Percentiles rank a stretch among this genome's conserved stretches.
phyloP scores from a whole-genome alignment of 2,888 invertebrate species.

The Campoplex capitator region DNA sequence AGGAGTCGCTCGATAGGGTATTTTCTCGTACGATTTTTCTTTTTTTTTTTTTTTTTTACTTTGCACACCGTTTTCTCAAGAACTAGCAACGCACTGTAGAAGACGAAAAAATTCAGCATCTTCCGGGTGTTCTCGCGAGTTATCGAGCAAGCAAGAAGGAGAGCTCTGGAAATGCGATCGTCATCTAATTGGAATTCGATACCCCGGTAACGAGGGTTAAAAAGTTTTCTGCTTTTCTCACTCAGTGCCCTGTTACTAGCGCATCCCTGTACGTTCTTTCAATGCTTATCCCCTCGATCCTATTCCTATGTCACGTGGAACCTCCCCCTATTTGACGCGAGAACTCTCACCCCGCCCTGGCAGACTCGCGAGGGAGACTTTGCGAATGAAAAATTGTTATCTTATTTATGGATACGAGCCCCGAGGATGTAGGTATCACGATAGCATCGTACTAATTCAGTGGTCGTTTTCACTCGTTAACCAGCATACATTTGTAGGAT shows the following conservation, averaged over 20 bases:
- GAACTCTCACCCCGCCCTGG: slow-evolving; percentile 38
- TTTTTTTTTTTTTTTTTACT: slow-evolving; percentile 34
- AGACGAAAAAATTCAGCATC: slow-evolving; percentile 32
- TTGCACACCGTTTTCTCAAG: slow-evolving; percentile 19
- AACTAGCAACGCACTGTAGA: slow-evolving; percentile 42
- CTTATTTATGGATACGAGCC: slow-evolving; percentile 81
- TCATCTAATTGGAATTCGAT: slow-evolving; percentile 84
- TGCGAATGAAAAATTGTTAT: slow-evolving; percentile 82
- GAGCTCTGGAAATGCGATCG: slow-evolving; percentile 80
- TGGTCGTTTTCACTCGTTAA: slow-evolving; percentile 70
- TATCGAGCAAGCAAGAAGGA: slow-evolving; percentile 44
- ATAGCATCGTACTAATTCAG: slow-evolving; percentile 63
- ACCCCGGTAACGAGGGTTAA: slow-evolving; percentile 82
- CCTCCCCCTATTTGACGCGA: slow-evolving; percentile 65
- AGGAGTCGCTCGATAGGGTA: slow-evolving; percentile 48
- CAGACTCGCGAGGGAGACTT: slow-evolving; percentile 67
- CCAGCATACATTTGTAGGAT: slow-evolving; percentile 74
- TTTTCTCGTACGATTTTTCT: slow-evolving; percentile 39
- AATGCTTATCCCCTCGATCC: slow-evolving; percentile 62
- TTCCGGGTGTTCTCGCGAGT: slow-evolving; percentile 50
- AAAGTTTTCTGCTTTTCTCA: slow-evolving; percentile 80
- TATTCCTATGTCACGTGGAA: slow-evolving; percentile 53
- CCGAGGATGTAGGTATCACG: slow-evolving; percentile 74
- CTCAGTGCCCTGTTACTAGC: slow-evolving; percentile 48
- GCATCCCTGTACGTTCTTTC: slow-evolving; percentile 65